Conservation (phyloP, 2,797 vertebrate species). For the Pseudomugil tenellus region DNA sequence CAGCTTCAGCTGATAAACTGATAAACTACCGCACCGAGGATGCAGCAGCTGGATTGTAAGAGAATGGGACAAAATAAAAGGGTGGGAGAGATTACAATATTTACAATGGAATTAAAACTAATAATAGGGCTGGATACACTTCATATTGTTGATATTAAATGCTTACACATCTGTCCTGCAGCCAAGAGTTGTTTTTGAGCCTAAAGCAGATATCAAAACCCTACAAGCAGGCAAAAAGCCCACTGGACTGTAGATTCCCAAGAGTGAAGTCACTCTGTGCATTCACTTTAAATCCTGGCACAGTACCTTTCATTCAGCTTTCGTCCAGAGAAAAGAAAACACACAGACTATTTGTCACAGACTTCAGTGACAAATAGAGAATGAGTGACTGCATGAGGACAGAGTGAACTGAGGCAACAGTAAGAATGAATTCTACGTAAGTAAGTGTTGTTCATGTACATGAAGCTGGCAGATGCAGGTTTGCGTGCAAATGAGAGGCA, state of each 20-base stretch:
- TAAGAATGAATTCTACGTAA: slow-evolving; percentile 55
- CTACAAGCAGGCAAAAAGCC: slow-evolving; percentile 20
- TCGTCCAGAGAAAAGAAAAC: slow-evolving; percentile 50
- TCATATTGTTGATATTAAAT: slow-evolving; percentile 33
- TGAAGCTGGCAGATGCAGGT: slow-evolving; percentile 14
- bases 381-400: slow-evolving; percentile 50
- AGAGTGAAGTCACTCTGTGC: slow-evolving; percentile 33
- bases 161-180: slow-evolving; percentile 16
- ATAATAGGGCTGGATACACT: slow-evolving; percentile 19
- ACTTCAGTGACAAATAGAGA: slow-evolving; percentile 61
- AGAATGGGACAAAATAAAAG: background rate
- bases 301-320: slow-evolving; percentile 48
- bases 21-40: slow-evolving; percentile 26
- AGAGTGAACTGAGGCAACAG: slow-evolving; percentile 41
- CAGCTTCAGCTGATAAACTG: slow-evolving; percentile 1
- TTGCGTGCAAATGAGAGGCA: slow-evolving; percentile 25
- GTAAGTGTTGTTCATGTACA: slow-evolving; percentile 27
- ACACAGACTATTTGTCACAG: too few relatives aligned
- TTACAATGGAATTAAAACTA: slow-evolving; percentile 3
- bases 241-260: slow-evolving; percentile 7
- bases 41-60: background rate
- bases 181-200: slow-evolving; percentile 35
- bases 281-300: slow-evolving; percentile 52
- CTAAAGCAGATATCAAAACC: slow-evolving; percentile 15
- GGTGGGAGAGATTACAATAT: slow-evolving; percentile 12